Percentiles rank a stretch among this genome's conserved stretches.
These are phyloP conservation scores for Struthidea cinerea DNA, from an alignment of 2,113 vertebrate genomes.

Conservation along the genomic window DNA sequence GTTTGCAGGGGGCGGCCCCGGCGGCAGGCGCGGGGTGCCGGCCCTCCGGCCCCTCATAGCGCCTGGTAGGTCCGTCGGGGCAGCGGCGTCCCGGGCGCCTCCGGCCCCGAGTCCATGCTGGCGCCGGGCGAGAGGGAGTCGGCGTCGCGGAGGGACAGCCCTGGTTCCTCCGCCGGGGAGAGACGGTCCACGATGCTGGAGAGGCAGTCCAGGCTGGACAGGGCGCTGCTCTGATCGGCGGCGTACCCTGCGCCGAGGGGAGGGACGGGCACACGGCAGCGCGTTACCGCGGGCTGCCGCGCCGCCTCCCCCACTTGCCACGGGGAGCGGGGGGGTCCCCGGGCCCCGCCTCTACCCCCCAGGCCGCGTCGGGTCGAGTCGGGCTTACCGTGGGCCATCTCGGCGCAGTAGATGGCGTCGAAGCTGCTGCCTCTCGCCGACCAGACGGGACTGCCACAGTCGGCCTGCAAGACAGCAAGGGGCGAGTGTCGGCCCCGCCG, in stretches of 20 bases:
- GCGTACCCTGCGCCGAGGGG: conserved; percentile 60
- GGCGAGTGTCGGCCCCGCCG: conserved; percentile 41
- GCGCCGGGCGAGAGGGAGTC: conserved; percentile 72
- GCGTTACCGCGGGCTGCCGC: not conserved
- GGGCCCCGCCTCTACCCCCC: not conserved
- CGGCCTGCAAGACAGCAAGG: conserved; percentile 75
- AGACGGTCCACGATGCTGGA: conserved; percentile 97
- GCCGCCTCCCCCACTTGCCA: fast-evolving
- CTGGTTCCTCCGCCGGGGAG: conserved; percentile 75
- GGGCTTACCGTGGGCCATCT: conserved; percentile 81
- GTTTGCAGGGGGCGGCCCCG: not conserved
- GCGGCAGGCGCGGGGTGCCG: not conserved
- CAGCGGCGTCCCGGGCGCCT: conserved; percentile 78
- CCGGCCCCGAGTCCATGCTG: conserved; percentile 82
- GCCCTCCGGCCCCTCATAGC: conserved; percentile 72
- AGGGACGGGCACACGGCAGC: not conserved
- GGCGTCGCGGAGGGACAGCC: conserved; percentile 64
- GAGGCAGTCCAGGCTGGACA: conserved; percentile 91
- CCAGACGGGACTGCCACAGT: conserved; percentile 86
- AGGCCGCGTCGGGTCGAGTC: not conserved
- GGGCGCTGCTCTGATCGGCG: conserved; percentile 68
- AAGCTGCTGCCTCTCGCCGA: conserved; percentile 83
- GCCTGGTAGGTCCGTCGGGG: conserved; percentile 89
- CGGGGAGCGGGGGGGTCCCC: not conserved
- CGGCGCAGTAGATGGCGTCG: conserved; percentile 77